Conservation (phyloP, 1,140 invertebrate genomes). For the Potamilus streckersoni region DNA sequence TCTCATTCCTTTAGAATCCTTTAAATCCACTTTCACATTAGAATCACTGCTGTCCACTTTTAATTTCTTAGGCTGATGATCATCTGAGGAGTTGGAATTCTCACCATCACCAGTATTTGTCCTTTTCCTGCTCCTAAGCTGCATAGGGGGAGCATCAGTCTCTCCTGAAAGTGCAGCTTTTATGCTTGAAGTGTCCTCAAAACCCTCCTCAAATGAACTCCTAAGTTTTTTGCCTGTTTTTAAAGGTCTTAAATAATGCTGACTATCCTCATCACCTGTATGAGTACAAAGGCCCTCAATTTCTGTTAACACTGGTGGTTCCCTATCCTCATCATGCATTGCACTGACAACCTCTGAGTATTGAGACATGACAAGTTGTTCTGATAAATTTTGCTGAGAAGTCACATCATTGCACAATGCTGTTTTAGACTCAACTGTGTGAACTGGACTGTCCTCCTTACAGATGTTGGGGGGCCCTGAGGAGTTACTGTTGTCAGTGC, state of each 20-base stretch:
- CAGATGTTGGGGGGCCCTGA: no score
- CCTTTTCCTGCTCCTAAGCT: slow-evolving; percentile 29
- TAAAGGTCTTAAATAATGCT: not conserved
- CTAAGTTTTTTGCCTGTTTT: slow-evolving; percentile 24
- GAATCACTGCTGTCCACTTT: slow-evolving; percentile 9
- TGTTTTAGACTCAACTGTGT: no score
- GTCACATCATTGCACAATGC: no score
- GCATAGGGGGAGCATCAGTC: slow-evolving; percentile 9
- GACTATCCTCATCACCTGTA: not conserved
- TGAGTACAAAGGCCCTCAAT: not conserved
- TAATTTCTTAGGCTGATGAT: slow-evolving; percentile 18
- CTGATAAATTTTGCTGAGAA: no score
- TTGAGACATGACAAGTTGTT: no score
- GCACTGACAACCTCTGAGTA: not conserved
- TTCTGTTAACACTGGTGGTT: not conserved
- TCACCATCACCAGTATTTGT: slow-evolving; percentile 18
- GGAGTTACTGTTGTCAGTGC: no score
- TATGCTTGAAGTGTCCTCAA: slow-evolving; percentile 1
- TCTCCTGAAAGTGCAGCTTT: not conserved
- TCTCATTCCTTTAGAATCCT: not conserved
- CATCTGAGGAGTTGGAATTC: not conserved
- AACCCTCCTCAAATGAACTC: slow-evolving; percentile 20
- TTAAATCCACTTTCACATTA: slow-evolving; percentile 16
- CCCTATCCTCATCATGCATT: slow-evolving; percentile 7
- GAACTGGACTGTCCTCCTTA: no score